Evolutionary conservation across 2,888 invertebrate species (phyloP).

Genomic region (Stegana nigrithorax): DNA sequence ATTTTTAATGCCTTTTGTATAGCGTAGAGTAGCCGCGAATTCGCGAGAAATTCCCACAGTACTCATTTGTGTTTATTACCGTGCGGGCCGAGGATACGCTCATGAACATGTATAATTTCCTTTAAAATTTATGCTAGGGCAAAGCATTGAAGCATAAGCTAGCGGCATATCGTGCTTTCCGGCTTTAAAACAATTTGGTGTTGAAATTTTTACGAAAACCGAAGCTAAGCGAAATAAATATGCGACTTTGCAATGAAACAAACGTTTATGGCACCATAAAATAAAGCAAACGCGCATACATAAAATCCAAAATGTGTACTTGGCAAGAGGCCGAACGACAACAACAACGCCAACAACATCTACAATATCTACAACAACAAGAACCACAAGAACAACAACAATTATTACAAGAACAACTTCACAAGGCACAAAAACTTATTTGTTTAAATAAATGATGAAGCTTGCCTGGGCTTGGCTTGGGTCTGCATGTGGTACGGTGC

Average conservation of each 20-base stretch:
- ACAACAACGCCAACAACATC: too few species aligned
- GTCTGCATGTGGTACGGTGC: too few species aligned
- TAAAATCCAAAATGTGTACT: too few species aligned
- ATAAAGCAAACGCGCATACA: constrained; percentile 44
- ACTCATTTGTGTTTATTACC: constrained; percentile 57
- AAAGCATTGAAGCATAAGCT: too few species aligned
- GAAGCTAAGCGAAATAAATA: constrained; percentile 50
- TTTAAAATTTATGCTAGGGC: constrained; percentile 24
- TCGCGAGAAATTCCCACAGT: constrained; percentile 31
- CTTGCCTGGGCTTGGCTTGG: too few species aligned
- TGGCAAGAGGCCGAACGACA: too few species aligned
- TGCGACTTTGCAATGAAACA: constrained; percentile 56
- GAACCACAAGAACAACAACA: too few species aligned
- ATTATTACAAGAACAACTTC: too few species aligned
- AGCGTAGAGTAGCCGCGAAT: background rate
- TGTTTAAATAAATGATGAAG: constrained; percentile 9
- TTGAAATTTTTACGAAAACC: constrained; percentile 38
- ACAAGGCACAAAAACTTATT: constrained; percentile 31
- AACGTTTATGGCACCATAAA: constrained; percentile 58
- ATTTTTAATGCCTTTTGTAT: constrained; percentile 10
- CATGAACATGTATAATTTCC: background rate
- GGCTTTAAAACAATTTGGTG: constrained; percentile 41
- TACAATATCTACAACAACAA: too few species aligned
- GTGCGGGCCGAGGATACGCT: constrained; percentile 35
- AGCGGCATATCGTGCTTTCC: too few species aligned